Percentiles rank a stretch among this genome's conserved stretches.
These are phyloP conservation scores for Hippoglossus stenolepis DNA, from an alignment of 2,113 vertebrate genomes.

Conservation along the genomic window DNA sequence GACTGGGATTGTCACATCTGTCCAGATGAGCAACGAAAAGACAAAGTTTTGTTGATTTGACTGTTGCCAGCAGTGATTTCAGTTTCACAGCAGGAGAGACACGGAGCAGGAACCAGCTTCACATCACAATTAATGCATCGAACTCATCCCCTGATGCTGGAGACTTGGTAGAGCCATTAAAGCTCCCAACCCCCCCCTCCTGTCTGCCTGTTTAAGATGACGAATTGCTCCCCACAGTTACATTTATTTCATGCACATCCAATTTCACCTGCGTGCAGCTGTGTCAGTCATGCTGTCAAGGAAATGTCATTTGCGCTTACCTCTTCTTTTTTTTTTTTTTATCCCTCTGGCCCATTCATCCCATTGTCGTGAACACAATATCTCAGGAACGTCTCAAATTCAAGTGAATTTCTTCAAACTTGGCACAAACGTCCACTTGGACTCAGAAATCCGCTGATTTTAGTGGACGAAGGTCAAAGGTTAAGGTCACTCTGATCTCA, in stretches of 20 bases:
- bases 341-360: not conserved
- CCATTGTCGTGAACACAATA: too few species aligned
- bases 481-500: too few species aligned
- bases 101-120: slow-evolving; percentile 43
- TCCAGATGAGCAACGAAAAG: slow-evolving; percentile 1
- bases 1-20: not conserved
- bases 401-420: too few species aligned
- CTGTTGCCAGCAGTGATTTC: slow-evolving; percentile 9
- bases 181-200: not conserved
- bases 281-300: slow-evolving; percentile 1
- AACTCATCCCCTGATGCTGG: slow-evolving; percentile 25
- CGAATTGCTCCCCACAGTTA: not conserved
- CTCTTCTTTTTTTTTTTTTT: not conserved
- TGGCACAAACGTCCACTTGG: too few species aligned
- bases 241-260: slow-evolving; percentile 17
- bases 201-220: slow-evolving; percentile 7
- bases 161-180: slow-evolving; percentile 26
- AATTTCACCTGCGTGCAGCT: slow-evolving; percentile 32
- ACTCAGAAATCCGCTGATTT: too few species aligned
- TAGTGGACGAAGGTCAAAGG: too few species aligned
- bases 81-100: slow-evolving; percentile 12
- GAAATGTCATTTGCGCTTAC: slow-evolving; percentile 14
- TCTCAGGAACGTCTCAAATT: too few species aligned
- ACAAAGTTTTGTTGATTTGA: not conserved
- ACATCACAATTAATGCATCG: slow-evolving; percentile 50